These are phyloP conservation scores for Temnothorax unifasciatus DNA, from an alignment of 2,888 invertebrate genomes.

Conservation along the genomic window DNA sequence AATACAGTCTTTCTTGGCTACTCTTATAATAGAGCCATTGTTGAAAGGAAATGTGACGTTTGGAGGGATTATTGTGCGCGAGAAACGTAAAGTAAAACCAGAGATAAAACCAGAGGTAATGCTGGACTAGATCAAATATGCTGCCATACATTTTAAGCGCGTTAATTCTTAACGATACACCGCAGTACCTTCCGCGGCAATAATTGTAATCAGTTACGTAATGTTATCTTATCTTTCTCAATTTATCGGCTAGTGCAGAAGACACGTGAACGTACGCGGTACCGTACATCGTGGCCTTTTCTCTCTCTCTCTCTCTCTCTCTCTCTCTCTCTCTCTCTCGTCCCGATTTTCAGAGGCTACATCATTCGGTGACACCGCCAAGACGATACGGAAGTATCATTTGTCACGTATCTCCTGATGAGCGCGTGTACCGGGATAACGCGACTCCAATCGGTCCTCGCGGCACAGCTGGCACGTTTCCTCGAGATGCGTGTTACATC, in stretches of 20 bases:
- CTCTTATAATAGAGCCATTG: background rate
- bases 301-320: too few species aligned
- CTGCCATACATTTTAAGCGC: background rate
- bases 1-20: background rate
- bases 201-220: background rate
- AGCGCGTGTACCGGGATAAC: background rate
- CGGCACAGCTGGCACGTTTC: slow-evolving; percentile 65
- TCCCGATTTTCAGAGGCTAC: slow-evolving; percentile 4
- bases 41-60: background rate
- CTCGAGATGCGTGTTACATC: slow-evolving; percentile 59
- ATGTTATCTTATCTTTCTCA: background rate
- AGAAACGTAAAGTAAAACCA: background rate
- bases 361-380: background rate
- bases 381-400: slow-evolving; percentile 2
- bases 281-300: background rate
- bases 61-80: background rate
- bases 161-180: slow-evolving; percentile 14
- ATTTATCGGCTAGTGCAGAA: background rate
- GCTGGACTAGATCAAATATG: slow-evolving; percentile 11
- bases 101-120: background rate
- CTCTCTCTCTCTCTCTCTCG: too few species aligned
- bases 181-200: background rate
- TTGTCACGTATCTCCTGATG: slow-evolving; percentile 32
- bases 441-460: slow-evolving; percentile 42
- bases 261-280: background rate